phyloP scores from a whole-genome alignment of 2,113 vertebrate genomes.

The Callionymus lyra region DNA sequence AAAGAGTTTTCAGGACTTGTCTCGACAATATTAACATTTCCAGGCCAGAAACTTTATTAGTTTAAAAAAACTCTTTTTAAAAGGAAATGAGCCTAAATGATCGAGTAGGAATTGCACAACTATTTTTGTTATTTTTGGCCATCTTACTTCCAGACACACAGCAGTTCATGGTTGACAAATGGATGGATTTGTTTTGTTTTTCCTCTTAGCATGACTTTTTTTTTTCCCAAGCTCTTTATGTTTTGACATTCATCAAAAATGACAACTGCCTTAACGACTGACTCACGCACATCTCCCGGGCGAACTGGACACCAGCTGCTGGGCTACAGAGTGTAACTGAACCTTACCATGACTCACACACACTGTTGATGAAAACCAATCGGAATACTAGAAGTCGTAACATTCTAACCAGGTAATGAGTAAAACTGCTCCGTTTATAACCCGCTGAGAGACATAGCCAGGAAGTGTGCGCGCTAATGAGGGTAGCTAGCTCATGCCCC shows the following conservation, averaged over 20 bases:
- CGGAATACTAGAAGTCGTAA: background rate
- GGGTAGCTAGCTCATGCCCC: conserved; percentile 15
- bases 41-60: too few relatives aligned
- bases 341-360: conserved; percentile 1
- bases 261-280: conserved; percentile 1
- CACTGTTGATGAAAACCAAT: conserved; percentile 3
- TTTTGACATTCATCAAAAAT: background rate
- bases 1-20: too few relatives aligned
- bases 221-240: too few relatives aligned
- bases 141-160: too few relatives aligned
- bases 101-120: too few relatives aligned
- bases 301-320: conserved; percentile 18
- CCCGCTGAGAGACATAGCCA: conserved; percentile 26
- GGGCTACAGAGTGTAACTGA: conserved; percentile 6
- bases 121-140: too few relatives aligned
- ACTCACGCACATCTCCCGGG: conserved; percentile 7
- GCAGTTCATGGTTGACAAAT: too few relatives aligned
- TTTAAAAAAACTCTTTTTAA: too few relatives aligned
- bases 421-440: conserved; percentile 25
- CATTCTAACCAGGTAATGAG: background rate
- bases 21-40: too few relatives aligned
- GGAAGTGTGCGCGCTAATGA: conserved; percentile 21
- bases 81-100: too few relatives aligned
- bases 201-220: too few relatives aligned
- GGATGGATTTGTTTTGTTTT: too few relatives aligned